Conservation (phyloP, 1,140 invertebrate species). For the Hesperophylax magnus region DNA sequence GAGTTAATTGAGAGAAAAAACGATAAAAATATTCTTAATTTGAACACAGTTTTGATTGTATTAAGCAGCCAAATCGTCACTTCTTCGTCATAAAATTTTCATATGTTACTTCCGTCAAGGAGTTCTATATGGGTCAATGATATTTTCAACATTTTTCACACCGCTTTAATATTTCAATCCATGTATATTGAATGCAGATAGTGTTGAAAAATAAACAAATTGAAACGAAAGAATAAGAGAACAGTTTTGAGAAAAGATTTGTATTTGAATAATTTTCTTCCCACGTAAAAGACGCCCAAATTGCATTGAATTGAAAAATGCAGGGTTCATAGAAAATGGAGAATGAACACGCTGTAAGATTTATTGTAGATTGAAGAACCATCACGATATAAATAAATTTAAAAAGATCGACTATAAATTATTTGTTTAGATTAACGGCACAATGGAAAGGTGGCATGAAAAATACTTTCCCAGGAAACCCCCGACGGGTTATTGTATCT, state of each 20-base stretch:
- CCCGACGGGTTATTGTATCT: constrained; percentile 25
- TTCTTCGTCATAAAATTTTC: too few relatives aligned
- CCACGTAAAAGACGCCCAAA: background rate
- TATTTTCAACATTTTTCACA: too few relatives aligned
- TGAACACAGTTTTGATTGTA: too few relatives aligned
- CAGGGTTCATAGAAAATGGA: background rate
- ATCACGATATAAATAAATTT: background rate
- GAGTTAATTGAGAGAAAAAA: too few relatives aligned
- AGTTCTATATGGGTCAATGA: too few relatives aligned
- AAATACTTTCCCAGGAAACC: constrained; percentile 9
- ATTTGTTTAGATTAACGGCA: constrained; percentile 17
- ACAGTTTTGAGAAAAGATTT: background rate
- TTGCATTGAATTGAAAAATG: background rate
- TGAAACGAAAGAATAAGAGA: background rate
- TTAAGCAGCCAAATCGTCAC: too few relatives aligned
- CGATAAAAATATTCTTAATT: too few relatives aligned
- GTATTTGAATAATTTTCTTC: background rate
- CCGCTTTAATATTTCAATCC: too few relatives aligned
- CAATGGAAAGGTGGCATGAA: constrained; percentile 17
- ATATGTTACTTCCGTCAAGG: too few relatives aligned
- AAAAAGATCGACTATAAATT: constrained; percentile 18
- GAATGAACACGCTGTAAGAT: background rate
- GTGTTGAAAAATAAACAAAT: too few relatives aligned
- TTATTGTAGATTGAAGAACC: background rate
- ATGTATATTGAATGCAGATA: too few relatives aligned